Conservation (phyloP, 2,888 invertebrate species). For the Lepidocyrtinus sp. region DNA sequence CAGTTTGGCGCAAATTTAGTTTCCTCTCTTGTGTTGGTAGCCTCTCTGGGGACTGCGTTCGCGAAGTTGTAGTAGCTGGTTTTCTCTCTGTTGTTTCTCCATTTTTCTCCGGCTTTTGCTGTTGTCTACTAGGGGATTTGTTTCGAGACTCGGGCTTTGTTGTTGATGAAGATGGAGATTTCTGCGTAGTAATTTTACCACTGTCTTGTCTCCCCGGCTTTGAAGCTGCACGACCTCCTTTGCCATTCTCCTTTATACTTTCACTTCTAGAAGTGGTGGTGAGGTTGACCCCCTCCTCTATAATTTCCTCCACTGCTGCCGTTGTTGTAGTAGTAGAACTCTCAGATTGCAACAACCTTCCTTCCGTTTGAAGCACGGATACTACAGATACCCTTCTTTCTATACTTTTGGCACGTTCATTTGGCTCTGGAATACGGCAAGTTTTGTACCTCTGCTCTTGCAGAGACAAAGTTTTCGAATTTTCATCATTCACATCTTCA, state of each 20-base stretch:
- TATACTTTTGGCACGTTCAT: conserved; percentile 5
- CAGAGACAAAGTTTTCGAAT: background rate
- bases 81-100: background rate
- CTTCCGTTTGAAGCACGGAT: conserved; percentile 7
- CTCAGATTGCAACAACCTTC: background rate
- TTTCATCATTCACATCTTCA: conserved; percentile 36
- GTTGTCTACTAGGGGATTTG: conserved; percentile 25
- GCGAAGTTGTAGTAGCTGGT: background rate
- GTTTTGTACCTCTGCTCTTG: conserved; percentile 30
- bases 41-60: conserved; percentile 21
- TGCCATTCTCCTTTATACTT: background rate
- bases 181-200: background rate
- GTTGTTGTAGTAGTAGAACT: background rate
- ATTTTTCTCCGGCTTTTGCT: conserved; percentile 10
- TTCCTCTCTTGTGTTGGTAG: background rate
- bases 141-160: conserved; percentile 8
- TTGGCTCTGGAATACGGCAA: conserved; percentile 17
- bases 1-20: background rate
- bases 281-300: background rate
- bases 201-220: background rate
- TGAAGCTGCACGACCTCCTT: background rate
- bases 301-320: background rate
- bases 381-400: conserved; percentile 33
- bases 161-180: conserved; percentile 17
- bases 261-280: background rate